These are phyloP conservation scores for Morpho helenor DNA, from an alignment of 2,888 invertebrate genomes.

Conservation along the genomic window DNA sequence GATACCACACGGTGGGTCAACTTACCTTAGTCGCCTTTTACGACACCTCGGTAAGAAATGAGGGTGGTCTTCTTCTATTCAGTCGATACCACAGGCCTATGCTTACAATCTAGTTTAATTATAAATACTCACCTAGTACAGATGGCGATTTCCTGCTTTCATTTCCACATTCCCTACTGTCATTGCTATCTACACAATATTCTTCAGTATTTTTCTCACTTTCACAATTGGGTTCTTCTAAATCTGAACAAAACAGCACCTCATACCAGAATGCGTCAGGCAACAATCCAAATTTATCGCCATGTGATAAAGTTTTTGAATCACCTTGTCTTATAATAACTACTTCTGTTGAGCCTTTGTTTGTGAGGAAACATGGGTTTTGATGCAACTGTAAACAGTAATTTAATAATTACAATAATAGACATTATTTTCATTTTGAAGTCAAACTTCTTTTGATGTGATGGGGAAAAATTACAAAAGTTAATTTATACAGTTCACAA, in stretches of 20 bases:
- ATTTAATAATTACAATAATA: neutral
- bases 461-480: no score
- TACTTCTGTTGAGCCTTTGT: slow-evolving; percentile 39
- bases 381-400: slow-evolving; percentile 63
- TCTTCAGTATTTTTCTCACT: slow-evolving; percentile 20
- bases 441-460: no score
- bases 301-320: slow-evolving; percentile 48
- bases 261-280: slow-evolving; percentile 73
- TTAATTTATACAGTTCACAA: no score
- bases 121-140: slow-evolving; percentile 37
- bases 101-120: neutral
- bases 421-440: no score
- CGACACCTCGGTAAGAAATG: no score
- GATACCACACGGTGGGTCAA: no score
- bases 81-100: no score
- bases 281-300: slow-evolving; percentile 75
- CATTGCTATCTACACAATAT: slow-evolving; percentile 10
- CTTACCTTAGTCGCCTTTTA: no score
- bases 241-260: slow-evolving; percentile 33
- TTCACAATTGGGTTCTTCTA: slow-evolving; percentile 15
- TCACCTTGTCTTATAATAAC: slow-evolving; percentile 52
- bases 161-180: neutral
- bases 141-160: slow-evolving; percentile 34
- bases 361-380: slow-evolving; percentile 75
- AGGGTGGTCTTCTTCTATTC: no score